Conservation (phyloP, 2,888 invertebrate genomes). For the Diarsia rubi region DNA sequence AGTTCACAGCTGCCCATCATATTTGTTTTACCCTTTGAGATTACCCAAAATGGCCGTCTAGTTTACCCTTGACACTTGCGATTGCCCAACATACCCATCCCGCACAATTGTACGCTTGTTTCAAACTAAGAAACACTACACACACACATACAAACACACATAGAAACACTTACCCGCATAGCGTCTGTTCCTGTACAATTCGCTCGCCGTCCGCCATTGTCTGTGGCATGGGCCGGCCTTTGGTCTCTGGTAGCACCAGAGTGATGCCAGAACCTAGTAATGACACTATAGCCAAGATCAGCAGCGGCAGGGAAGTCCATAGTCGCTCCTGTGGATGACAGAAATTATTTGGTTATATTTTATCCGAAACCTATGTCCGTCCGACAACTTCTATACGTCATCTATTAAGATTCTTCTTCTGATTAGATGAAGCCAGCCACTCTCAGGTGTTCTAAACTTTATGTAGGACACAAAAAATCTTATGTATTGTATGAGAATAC, state of each 20-base stretch:
- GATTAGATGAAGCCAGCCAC: no score
- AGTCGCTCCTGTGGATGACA: slow-evolving; percentile 75
- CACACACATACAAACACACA: no score
- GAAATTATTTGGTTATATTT: background rate
- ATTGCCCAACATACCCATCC: background rate
- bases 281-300: slow-evolving; percentile 78
- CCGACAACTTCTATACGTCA: no score
- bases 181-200: slow-evolving; percentile 74
- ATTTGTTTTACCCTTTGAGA: background rate
- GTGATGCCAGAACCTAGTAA: slow-evolving; percentile 73
- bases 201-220: slow-evolving; percentile 83
- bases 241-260: slow-evolving; percentile 82
- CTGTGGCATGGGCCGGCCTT: slow-evolving; percentile 84
- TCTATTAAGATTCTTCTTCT: background rate
- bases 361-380: background rate
- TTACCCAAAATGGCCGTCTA: no score
- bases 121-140: background rate
- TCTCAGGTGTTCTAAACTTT: background rate
- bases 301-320: slow-evolving; percentile 81
- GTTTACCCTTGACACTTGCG: background rate
- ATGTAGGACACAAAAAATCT: background rate
- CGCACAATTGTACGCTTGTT: background rate
- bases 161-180: slow-evolving; percentile 43
- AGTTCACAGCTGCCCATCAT: background rate
- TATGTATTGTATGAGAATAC: background rate